Percentiles rank a stretch among this genome's conserved stretches.
Conservation (phyloP, 2,888 invertebrate species). For the Hecatera dysodea region DNA sequence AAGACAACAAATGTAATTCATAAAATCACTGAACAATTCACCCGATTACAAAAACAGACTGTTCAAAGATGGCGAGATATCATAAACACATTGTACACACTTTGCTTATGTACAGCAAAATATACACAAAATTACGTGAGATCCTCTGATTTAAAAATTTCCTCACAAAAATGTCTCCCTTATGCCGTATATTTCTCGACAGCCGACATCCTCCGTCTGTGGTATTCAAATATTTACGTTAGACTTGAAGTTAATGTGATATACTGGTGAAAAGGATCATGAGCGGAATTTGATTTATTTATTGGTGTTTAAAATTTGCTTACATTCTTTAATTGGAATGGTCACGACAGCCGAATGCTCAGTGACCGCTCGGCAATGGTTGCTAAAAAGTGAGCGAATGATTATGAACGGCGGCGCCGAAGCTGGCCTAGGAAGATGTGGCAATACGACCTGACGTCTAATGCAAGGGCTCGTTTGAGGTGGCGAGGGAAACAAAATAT, state of each 20-base stretch:
- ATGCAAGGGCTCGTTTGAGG: too few species aligned
- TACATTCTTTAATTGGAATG: too few species aligned
- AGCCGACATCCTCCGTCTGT: constrained; percentile 71
- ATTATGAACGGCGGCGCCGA: too few species aligned
- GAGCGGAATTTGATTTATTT: constrained; percentile 13
- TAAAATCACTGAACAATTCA: constrained; percentile 31
- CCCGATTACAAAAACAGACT: constrained; percentile 37
- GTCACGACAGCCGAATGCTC: too few species aligned
- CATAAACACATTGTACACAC: constrained; percentile 40
- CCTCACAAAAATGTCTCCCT: constrained; percentile 70
- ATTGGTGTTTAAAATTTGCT: background rate
- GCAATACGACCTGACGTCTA: too few species aligned
- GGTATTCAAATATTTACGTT: constrained; percentile 82
- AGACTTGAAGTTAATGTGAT: constrained; percentile 55
- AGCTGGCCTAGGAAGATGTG: too few species aligned
- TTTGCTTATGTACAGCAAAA: constrained; percentile 33
- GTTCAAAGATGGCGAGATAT: constrained; percentile 20
- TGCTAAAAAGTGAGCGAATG: too few species aligned
- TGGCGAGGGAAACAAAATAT: too few species aligned
- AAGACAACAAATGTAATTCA: too few species aligned
- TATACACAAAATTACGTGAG: constrained; percentile 51
- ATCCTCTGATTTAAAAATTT: constrained; percentile 73
- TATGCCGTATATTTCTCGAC: constrained; percentile 72
- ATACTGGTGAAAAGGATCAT: constrained; percentile 61
- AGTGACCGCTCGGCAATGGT: too few species aligned